Conservation (phyloP, 2,113 vertebrate genomes). For the Colinus virginianus region DNA sequence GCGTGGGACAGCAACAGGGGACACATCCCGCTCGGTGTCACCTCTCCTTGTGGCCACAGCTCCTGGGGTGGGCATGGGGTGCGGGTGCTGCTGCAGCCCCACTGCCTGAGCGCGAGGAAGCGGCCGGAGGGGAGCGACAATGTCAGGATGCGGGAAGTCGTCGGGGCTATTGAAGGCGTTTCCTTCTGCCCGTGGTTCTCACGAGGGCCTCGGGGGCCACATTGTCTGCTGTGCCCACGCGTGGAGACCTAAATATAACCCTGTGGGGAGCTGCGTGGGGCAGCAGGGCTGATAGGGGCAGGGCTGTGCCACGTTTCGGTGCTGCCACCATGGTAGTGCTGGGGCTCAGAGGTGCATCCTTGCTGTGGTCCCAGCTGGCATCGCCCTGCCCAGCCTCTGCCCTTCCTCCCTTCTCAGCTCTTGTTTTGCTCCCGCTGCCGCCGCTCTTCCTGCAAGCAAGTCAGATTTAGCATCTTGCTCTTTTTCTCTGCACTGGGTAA, state of each 20-base stretch:
- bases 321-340: accelerated
- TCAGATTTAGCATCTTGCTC: background rate
- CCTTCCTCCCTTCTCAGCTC: background rate
- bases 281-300: background rate
- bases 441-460: background rate
- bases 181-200: conserved; percentile 75
- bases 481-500: background rate
- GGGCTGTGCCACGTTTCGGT: background rate
- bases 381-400: background rate
- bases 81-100: accelerated
- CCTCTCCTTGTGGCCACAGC: background rate
- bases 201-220: conserved; percentile 50
- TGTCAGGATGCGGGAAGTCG: conserved; percentile 80
- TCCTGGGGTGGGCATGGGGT: background rate
- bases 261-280: background rate
- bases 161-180: conserved; percentile 73
- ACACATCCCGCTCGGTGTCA: accelerated
- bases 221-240: conserved; percentile 2
- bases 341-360: accelerated
- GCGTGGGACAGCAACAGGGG: background rate
- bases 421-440: accelerated
- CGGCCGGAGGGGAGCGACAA: conserved; percentile 52
- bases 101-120: conserved; percentile 48
- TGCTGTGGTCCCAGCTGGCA: background rate
- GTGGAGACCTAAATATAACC: conserved; percentile 51